Base-by-base conservation (phyloP, 1,140 invertebrate genomes). In the Ceratoteleas bidentatus region DNA sequence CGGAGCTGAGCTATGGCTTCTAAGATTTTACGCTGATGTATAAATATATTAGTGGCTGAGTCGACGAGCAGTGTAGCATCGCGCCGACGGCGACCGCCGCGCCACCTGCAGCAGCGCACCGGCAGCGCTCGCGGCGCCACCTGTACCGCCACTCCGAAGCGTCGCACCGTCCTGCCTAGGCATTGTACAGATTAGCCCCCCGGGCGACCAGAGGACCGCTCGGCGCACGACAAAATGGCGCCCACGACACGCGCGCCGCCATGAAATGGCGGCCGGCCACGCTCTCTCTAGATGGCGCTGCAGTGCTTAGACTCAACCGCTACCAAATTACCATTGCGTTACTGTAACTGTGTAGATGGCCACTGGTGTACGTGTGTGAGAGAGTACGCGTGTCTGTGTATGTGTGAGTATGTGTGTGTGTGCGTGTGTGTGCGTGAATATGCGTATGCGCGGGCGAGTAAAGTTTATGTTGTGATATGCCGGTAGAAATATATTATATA, bases 381-480 rank as follows among this genome's bases (percentile, higher is more conserved):
- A n/a, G n/a, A n/a, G n/a, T n/a, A n/a, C n/a, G n/a, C n/a, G n/a
- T n/a, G n/a, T n/a, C n/a, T n/a, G n/a, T n/a, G n/a, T n/a, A n/a
- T n/a, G n/a, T n/a, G n/a, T n/a, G n/a, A n/a, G n/a, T n/a, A n/a
- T n/a, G n/a, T n/a, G 72, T 70, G 61, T 68, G 68, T 34, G 43
- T 7, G 49, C 15, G 54, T 85, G 76, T 82, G n/a, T n/a, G n/a
- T 75, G 57, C 77, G 47, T n/a, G 66, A 73, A 47, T 72, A 70
- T 13, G 62, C 7, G 66, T 70, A 65, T 54, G 70, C n/a, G 57
- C 16, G 66, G 69, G 80, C 24, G 81, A 61, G 14, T 74, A 79
- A 89, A 87, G 86, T 90, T 90, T 89, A 90, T 88, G 89, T 90
- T 90, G 88, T 90, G 89, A 90, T 89, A 89, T 88, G 88, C 88